Base-by-base conservation (phyloP, 2,888 invertebrate species). In the Xanthia icteritia region DNA sequence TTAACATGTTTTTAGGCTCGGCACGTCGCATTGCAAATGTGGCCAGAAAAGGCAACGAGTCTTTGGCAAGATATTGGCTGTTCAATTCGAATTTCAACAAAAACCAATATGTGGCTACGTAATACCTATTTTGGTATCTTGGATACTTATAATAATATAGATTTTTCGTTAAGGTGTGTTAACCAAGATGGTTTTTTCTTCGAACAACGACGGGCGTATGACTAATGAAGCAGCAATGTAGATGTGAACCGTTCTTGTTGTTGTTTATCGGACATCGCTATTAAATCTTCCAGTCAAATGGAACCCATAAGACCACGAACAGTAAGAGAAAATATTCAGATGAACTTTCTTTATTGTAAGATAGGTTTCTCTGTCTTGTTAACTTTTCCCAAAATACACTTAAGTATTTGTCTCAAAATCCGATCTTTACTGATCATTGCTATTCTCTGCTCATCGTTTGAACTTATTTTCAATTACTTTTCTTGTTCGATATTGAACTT, bases 1-100 rank as follows among this genome's bases (percentile, higher is more conserved):
- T 92, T 91, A 92, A 89, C 91, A 91, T 93, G 92, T 90, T 91
- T 90, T 92, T 91, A 91, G 87, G 89, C 88, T 86, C 87, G 83
- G 84, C 90, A 88, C 88, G 88, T 89, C 89, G 89, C 88, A 88
- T 90, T 88, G 86, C 89, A 85, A 90, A 90, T 90, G 89, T 85
- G 77, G 78, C 88, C 90, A 75, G 85, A 89, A 91, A 93, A 89
- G 91, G 90, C 85, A 90, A 91, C 82, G 20, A 86, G 82, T 86
- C 83, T 84, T 73, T 77, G 80, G 73, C 79, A 81, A 82, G 76
- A 77, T 64, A 74, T 78, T 79, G 71, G 23, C n/a, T 65, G 54
- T 76, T 78, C 77, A 85, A 71, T 81, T 75, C 70, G 84, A 89
- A 91, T 87, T 86, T 85, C 76, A 87, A 89, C 85, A 86, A 90